Evolutionary conservation across 2,113 vertebrate genomes (phyloP).

Genomic region (Thryonomys swinderianus): DNA sequence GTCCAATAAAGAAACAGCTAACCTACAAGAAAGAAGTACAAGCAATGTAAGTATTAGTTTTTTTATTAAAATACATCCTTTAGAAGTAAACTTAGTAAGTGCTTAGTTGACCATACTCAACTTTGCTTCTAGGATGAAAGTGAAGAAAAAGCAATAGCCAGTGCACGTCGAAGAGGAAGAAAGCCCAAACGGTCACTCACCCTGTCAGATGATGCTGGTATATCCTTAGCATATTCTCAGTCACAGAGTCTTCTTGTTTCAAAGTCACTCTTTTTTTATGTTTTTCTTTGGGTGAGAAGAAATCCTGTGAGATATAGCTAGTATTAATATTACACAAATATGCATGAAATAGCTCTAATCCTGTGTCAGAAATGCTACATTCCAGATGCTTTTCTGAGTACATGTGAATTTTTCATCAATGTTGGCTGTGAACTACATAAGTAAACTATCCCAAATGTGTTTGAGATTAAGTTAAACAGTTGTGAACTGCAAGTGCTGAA

Average conservation of each 20-base stretch:
- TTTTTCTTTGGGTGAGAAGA: slow-evolving; percentile 72
- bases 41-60: slow-evolving; percentile 82
- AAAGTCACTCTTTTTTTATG: slow-evolving; percentile 61
- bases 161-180: slow-evolving; percentile 85
- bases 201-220: slow-evolving; percentile 90
- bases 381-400: slow-evolving; percentile 85
- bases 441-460: slow-evolving; percentile 86
- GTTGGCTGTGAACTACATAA: slow-evolving; percentile 84
- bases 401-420: slow-evolving; percentile 80
- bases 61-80: slow-evolving; percentile 2
- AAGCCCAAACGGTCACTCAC: slow-evolving; percentile 81
- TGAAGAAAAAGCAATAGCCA: slow-evolving; percentile 76
- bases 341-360: slow-evolving; percentile 85
- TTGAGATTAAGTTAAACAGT: slow-evolving; percentile 88
- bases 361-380: slow-evolving; percentile 86
- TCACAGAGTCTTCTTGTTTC: neutral
- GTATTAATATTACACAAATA: slow-evolving; percentile 85
- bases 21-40: slow-evolving; percentile 57
- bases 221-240: neutral
- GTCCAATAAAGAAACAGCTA: slow-evolving; percentile 77
- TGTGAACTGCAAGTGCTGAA: slow-evolving; percentile 81
- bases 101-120: neutral
- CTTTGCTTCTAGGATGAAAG: slow-evolving; percentile 80
- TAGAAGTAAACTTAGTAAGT: neutral
- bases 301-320: slow-evolving; percentile 77